Conservation (phyloP, 2,888 invertebrate genomes). For the Esperia sulphurella region DNA sequence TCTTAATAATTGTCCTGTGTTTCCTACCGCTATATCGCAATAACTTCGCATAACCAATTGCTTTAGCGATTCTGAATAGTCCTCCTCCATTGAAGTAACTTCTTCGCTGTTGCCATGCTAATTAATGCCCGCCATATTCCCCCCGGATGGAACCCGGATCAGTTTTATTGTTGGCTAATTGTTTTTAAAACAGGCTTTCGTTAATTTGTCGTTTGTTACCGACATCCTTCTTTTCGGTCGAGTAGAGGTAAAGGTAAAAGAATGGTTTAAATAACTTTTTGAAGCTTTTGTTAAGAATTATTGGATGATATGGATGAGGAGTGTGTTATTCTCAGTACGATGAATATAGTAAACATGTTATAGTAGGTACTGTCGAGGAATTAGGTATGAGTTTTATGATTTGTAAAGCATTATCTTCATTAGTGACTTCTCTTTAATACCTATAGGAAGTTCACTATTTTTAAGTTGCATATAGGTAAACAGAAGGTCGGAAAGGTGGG, state of each 20-base stretch:
- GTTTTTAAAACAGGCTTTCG: constrained; percentile 59
- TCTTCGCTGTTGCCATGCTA: constrained; percentile 38
- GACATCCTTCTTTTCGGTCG: not conserved
- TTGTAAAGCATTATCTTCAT: too few relatives aligned
- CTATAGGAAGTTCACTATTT: too few relatives aligned
- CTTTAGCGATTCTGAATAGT: constrained; percentile 3
- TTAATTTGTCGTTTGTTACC: constrained; percentile 37
- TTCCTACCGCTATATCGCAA: not conserved
- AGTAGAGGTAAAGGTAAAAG: not conserved
- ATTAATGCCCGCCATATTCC: constrained; percentile 52
- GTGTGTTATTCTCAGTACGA: too few relatives aligned
- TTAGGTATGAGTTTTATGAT: too few relatives aligned
- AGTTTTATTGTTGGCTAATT: constrained; percentile 62
- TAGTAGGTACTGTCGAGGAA: too few relatives aligned
- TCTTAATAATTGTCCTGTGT: too few relatives aligned
- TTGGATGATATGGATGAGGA: too few relatives aligned
- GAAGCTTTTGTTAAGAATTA: too few relatives aligned
- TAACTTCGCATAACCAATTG: not conserved
- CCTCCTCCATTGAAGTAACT: constrained; percentile 10
- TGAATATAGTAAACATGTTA: too few relatives aligned
- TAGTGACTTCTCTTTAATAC: too few relatives aligned
- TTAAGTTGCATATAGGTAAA: too few relatives aligned
- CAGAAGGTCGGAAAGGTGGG: too few relatives aligned
- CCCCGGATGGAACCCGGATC: constrained; percentile 14
- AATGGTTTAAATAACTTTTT: not conserved